Base-by-base conservation (phyloP, 2,888 invertebrate genomes). In the Drosophila austrosaltans region DNA sequence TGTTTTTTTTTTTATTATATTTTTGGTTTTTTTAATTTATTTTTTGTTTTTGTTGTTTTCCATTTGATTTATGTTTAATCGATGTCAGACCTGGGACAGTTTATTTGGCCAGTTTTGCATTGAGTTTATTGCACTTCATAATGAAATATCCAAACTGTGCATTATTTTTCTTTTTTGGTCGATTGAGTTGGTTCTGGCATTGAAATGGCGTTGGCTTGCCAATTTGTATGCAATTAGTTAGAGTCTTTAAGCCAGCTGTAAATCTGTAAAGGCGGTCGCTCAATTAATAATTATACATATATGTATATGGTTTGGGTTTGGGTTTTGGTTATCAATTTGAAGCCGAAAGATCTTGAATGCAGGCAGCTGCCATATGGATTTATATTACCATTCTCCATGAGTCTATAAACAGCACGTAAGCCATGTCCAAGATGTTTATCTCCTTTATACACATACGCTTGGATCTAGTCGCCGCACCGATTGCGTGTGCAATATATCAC, bases 151-250 rank as follows among this genome's bases (percentile, higher is more conserved):
- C 5, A 16, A 48, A 25, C 25, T 48, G 48, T 48, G 48, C 22
- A 25, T 48, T 36, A 36, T 36, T 48, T 22, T 48, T 48, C 10
- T 48, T 57, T 68, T 82, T 79, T 69, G 78, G 72, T 58, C 69
- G 71, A 75, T 65, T 59, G 54, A 67, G 42, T 48, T 48, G 25
- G 25, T 10, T 22, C 25, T 81, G 81, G 81, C 84, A 81, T 81
- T 81, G 81, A 81, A 81, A 70, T 53, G 67, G 72, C 48, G 60
- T 67, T 61, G 25, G 28, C 79, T 66, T 58, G 39, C 61, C 82
- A 81, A 84, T 81, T 81, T 84, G 81, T 81, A 63, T 69, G 79
- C 81, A 84, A 81, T 81, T 81, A 81, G 82, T 70, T 53, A 66
- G 53, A 25, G 20, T 57, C 61, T 65, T 48, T 48, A 25, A 25